Evolutionary conservation across 2,888 invertebrate species (phyloP).

Genomic region (Sericinus montela): DNA sequence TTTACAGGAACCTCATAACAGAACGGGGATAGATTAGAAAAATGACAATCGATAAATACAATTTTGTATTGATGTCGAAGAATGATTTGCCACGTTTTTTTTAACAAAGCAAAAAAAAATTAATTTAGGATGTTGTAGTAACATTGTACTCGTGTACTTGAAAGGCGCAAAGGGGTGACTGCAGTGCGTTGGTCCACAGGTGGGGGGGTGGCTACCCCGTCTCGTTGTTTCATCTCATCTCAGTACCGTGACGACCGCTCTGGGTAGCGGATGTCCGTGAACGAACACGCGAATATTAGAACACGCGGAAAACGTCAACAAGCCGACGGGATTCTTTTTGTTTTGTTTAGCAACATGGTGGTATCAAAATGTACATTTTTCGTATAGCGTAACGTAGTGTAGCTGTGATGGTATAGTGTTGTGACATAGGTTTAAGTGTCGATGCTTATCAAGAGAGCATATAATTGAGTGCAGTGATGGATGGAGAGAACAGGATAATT

Average conservation of each 20-base stretch:
- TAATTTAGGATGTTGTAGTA: slow-evolving; percentile 6
- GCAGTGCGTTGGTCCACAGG: slow-evolving; percentile 75
- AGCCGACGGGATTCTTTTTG: neutral
- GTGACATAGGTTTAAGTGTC: slow-evolving; percentile 32
- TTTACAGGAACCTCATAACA: too few relatives aligned
- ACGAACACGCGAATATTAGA: neutral
- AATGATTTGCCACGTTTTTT: too few relatives aligned
- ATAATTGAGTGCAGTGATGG: slow-evolving; percentile 72
- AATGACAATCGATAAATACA: too few relatives aligned
- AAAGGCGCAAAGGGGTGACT: slow-evolving; percentile 62
- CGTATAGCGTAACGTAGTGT: slow-evolving; percentile 7
- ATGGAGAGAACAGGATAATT: slow-evolving; percentile 95
- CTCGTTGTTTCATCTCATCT: slow-evolving; percentile 32
- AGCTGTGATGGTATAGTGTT: slow-evolving; percentile 32
- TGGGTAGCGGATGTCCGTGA: slow-evolving; percentile 34
- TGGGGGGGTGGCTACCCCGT: slow-evolving; percentile 50
- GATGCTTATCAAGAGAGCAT: slow-evolving; percentile 16
- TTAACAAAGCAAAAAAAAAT: neutral
- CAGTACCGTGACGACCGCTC: slow-evolving; percentile 33
- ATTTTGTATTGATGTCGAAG: too few relatives aligned
- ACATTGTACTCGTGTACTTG: slow-evolving; percentile 36
- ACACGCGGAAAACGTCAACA: slow-evolving; percentile 15
- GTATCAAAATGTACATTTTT: too few relatives aligned
- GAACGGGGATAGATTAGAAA: too few relatives aligned
- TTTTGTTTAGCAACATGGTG: too few relatives aligned